Conservation (phyloP, 2,113 vertebrate genomes). For the Clarias magur region DNA sequence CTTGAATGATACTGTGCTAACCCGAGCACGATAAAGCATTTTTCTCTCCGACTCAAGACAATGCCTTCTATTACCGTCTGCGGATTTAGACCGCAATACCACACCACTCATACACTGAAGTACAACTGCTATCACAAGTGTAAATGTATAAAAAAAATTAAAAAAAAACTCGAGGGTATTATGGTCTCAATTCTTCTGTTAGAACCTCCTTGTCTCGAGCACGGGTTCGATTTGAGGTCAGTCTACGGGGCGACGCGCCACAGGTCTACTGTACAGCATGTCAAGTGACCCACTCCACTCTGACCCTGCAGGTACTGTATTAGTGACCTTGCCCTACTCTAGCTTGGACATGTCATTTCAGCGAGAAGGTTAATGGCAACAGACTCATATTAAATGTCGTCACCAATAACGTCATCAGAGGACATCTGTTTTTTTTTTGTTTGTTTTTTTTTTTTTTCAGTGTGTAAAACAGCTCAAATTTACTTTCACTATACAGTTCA, state of each 20-base stretch:
- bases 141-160: conserved; percentile 19
- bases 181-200: conserved; percentile 12
- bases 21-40: conserved; percentile 17
- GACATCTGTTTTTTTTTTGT: not conserved
- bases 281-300: not conserved
- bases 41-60: conserved; percentile 18
- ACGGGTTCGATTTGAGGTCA: conserved; percentile 35
- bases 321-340: not conserved
- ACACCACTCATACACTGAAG: conserved; percentile 18
- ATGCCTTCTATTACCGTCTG: conserved; percentile 21
- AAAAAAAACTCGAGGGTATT: not conserved
- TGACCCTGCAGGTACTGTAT: conserved; percentile 11
- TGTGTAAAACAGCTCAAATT: not conserved
- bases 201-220: conserved; percentile 27
- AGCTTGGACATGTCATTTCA: not conserved
- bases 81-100: conserved; percentile 16
- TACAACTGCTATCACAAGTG: conserved; percentile 16
- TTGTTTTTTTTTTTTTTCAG: not conserved
- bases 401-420: not conserved
- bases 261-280: not conserved
- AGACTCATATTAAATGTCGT: not conserved
- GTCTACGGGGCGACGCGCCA: not conserved
- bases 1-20: conserved; percentile 24
- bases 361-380: not conserved
- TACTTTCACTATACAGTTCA: not conserved